Evolutionary conservation across 35 echinoderm and acorn worm genomes (phyloP), one percentile per base, ranked within the genome.

Genomic region (Apostichopus californicus): DNA sequence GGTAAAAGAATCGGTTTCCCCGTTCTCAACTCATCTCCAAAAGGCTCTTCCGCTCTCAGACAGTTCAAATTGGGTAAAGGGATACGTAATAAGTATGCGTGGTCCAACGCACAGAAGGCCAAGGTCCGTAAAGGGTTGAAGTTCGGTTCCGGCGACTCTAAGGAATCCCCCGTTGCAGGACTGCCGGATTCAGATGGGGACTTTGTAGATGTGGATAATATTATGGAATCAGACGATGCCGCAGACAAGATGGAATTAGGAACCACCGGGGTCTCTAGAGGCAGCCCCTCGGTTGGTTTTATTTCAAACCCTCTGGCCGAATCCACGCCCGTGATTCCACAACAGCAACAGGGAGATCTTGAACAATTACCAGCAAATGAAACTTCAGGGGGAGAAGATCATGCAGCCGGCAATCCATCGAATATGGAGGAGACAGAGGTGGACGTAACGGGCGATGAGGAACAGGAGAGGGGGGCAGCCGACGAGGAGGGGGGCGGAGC

Each of bases 11-110:
- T 54, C 64, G 21, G 22, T 24, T 89, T 72, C 72, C n/a, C 89
- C 15, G 14, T 91, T 0, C 71, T 91, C 55, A 77, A 91, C 23
- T 78, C 89, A 8, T 91, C 89, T 79, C 89, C 89, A 6, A 91
- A 91, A 59, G 89, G 89, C 73, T 91, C 89, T 9, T 91, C 89
- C 12, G 71, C 89, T 6, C 25, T 91, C 8, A 91, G 77, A 59
- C 71, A 91, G 77, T 91, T 78, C 73, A 79, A 77, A 52, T 73
- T 91, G 8, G 89, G 89, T 17, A 79, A 77, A 79, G 72, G 89
- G 77, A 8, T 91, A 56, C 71, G 89, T 54, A 18, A 91, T 15
- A 91, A 79, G 53, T 91, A 91, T n/a, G 15, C 54, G 5, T 91
- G 89, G 89, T 18, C 15, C 7, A 57, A 57, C 12, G n/a, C 71